phyloP scores from a whole-genome alignment of 1,140 invertebrate genomes.

The Condylostylus longicornis region DNA sequence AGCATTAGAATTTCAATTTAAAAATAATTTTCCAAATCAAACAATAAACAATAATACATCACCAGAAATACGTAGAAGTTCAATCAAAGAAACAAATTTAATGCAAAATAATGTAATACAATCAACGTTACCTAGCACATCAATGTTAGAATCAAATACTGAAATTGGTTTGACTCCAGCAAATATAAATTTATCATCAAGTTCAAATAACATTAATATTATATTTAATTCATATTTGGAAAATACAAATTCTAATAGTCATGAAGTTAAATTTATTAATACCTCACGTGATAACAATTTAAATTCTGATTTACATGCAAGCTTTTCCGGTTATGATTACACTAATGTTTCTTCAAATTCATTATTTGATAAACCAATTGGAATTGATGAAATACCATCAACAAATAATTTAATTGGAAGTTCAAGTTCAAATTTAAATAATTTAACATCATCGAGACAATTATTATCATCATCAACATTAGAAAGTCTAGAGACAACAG shows the following conservation, averaged over 20 bases:
- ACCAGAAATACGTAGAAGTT: slow-evolving; percentile 7
- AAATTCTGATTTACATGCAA: neutral
- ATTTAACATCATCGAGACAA: too few species aligned
- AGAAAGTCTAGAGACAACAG: neutral
- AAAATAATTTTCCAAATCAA: slow-evolving; percentile 25
- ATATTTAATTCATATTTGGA: slow-evolving; percentile 20
- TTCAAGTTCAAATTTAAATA: neutral
- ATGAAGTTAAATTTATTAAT: slow-evolving; percentile 30
- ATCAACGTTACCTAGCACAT: slow-evolving; percentile 2
- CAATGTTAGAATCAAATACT: slow-evolving; percentile 1
- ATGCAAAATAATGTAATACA: slow-evolving; percentile 20
- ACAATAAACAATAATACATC: slow-evolving; percentile 16
- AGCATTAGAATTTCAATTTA: slow-evolving; percentile 28
- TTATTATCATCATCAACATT: neutral
- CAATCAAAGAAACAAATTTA: slow-evolving; percentile 26
- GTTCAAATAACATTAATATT: slow-evolving; percentile 30
- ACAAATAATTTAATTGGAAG: too few species aligned
- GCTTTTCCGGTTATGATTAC: slow-evolving; percentile 26
- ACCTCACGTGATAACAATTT: slow-evolving; percentile 10
- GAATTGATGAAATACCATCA: slow-evolving; percentile 21
- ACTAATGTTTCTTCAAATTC: slow-evolving; percentile 29
- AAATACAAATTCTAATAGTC: slow-evolving; percentile 20
- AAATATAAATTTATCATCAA: slow-evolving; percentile 28
- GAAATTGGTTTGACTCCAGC: slow-evolving; percentile 20
- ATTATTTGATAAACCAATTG: slow-evolving; percentile 24